A percentile compares a stretch with the other conserved stretches of the same genome.
Evolutionary conservation across 1,140 invertebrate genomes (phyloP).

Genomic region (Helicorthomorpha holstii): DNA sequence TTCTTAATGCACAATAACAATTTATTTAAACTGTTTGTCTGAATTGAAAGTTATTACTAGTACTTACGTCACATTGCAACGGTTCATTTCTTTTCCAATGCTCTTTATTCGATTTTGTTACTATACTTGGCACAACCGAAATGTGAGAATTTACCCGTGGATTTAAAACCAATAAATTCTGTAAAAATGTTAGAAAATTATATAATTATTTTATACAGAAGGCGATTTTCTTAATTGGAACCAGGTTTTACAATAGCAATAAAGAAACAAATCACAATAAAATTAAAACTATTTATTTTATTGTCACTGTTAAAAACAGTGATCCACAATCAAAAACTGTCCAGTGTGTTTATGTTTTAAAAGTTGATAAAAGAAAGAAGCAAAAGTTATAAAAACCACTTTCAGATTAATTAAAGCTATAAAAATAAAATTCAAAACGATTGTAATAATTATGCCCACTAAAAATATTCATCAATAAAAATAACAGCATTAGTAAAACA

Average conservation of each 20-base stretch:
- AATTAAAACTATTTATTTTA: background rate
- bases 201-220: no score
- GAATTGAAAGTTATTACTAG: slow-evolving; percentile 4
- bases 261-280: no score
- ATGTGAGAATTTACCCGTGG: slow-evolving; percentile 57
- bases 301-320: background rate
- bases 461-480: no score
- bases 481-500: no score
- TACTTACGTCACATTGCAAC: slow-evolving; percentile 62
- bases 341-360: no score
- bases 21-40: slow-evolving; percentile 3
- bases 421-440: background rate
- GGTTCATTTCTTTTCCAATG: slow-evolving; percentile 88
- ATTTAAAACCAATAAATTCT: slow-evolving; percentile 75
- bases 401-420: no score
- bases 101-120: slow-evolving; percentile 72
- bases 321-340: background rate
- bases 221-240: no score
- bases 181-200: no score
- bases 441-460: no score
- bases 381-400: no score
- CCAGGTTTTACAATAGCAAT: no score
- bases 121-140: slow-evolving; percentile 53
- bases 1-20: background rate
- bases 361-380: no score